phyloP scores from a whole-genome alignment of 2,888 invertebrate genomes.

The Hirtodrosophila cameraria region DNA sequence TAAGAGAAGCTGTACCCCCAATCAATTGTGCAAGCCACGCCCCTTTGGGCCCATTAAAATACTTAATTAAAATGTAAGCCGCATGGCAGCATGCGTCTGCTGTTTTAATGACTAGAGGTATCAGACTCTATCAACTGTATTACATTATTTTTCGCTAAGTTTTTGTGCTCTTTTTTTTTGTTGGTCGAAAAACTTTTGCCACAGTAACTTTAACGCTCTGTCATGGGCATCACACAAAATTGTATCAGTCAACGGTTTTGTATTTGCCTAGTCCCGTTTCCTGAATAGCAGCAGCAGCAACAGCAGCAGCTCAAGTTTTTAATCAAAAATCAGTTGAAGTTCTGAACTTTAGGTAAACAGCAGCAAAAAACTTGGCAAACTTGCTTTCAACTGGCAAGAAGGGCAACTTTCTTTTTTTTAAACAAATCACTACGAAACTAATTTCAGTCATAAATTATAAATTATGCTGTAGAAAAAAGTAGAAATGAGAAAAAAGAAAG shows the following conservation, averaged over 20 bases:
- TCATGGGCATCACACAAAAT: constrained; percentile 23
- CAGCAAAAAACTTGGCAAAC: constrained; percentile 7
- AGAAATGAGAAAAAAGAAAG: background rate
- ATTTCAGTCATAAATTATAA: constrained; percentile 65
- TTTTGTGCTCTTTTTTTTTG: constrained; percentile 14
- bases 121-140: background rate
- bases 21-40: constrained; percentile 30
- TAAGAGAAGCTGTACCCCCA: constrained; percentile 32
- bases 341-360: constrained; percentile 33
- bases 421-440: constrained; percentile 28
- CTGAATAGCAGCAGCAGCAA: constrained; percentile 1
- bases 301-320: constrained; percentile 46
- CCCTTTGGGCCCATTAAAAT: constrained; percentile 12
- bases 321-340: constrained; percentile 71
- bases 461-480: constrained; percentile 30
- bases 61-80: constrained; percentile 63
- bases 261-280: constrained; percentile 9
- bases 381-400: background rate
- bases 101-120: constrained; percentile 18
- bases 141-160: constrained; percentile 28
- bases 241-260: background rate
- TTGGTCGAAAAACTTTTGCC: constrained; percentile 33
- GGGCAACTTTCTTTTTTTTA: no score
- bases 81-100: background rate
- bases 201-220: constrained; percentile 45